Conservation (phyloP, 2,113 vertebrate genomes). For the Asarcornis scutulata region DNA sequence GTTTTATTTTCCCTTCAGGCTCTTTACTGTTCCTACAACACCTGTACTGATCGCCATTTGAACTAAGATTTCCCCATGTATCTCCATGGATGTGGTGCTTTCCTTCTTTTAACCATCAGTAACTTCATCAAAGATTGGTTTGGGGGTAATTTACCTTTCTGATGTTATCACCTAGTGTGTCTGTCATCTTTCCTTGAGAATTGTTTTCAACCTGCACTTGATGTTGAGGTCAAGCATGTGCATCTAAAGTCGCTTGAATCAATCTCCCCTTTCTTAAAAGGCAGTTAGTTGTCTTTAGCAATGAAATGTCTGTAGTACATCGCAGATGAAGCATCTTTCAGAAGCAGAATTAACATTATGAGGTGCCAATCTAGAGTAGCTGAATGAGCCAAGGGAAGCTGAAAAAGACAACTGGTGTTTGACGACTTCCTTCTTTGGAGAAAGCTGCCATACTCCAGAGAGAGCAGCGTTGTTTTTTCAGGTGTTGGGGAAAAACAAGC, state of each 20-base stretch:
- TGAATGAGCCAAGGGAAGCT: background rate
- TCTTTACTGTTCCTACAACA: background rate
- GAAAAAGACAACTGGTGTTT: background rate
- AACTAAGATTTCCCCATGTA: background rate
- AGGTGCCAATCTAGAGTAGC: background rate
- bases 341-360: background rate
- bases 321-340: background rate
- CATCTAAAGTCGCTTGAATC: background rate
- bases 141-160: background rate
- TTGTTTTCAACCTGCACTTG: background rate
- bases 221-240: background rate
- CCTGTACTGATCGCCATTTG: background rate
- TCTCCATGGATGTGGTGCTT: background rate
- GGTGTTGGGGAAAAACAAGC: background rate
- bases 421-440: background rate
- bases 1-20: background rate
- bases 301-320: background rate
- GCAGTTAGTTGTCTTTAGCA: background rate
- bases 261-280: background rate
- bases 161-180: accelerated
- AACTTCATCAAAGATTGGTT: background rate
- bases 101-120: background rate
- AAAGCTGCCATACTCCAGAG: background rate
- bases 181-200: background rate
- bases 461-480: background rate